Conservation (phyloP, 2,888 invertebrate genomes). For the Adelphocoris suturalis region DNA sequence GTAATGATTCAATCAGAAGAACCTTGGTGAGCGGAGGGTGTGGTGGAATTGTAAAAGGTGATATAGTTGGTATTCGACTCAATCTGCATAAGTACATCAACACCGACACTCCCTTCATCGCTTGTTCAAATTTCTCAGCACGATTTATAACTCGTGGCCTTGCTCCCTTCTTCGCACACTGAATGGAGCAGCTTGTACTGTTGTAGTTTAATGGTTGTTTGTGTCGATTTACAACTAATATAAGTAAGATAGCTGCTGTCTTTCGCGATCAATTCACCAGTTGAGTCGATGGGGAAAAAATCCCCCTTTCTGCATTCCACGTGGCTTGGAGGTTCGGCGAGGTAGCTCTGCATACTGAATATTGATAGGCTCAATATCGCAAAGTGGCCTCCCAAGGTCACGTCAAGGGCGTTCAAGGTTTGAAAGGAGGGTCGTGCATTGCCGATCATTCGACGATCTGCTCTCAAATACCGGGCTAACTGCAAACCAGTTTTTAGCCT, state of each 20-base stretch:
- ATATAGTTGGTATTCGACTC: slow-evolving; percentile 21
- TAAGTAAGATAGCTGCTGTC: not conserved
- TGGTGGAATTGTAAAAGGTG: not conserved
- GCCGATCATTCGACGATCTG: not conserved
- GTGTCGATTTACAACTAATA: not conserved
- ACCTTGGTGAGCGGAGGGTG: not conserved
- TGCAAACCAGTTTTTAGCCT: not conserved
- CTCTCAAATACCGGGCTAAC: not conserved
- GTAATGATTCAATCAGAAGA: slow-evolving; percentile 15
- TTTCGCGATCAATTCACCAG: not conserved
- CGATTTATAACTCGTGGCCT: not conserved
- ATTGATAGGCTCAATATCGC: slow-evolving; percentile 16
- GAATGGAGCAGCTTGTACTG: not conserved
- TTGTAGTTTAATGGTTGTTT: not conserved
- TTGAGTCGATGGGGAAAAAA: not conserved
- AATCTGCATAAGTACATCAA: slow-evolving; percentile 25
- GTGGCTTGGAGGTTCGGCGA: not conserved
- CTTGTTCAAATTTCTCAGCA: slow-evolving; percentile 31
- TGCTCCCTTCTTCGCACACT: not conserved
- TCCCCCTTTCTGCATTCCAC: slow-evolving; percentile 7
- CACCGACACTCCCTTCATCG: not conserved
- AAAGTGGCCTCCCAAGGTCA: slow-evolving; percentile 15
- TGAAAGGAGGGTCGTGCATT: not conserved
- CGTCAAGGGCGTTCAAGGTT: slow-evolving; percentile 28
- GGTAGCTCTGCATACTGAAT: not conserved